Percentiles rank a stretch among this genome's conserved stretches.
Conservation (phyloP, 1,140 invertebrate species). For the Bombyx mori region ASM3026992v2 NC_085127.1:9460001-9460500, state of each 20-base stretch:
- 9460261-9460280: slow-evolving; percentile 8
- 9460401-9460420: too few relatives aligned
- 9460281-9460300: slow-evolving; percentile 22
- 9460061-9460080: slow-evolving; percentile 46
- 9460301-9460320: slow-evolving; percentile 21
- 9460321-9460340: slow-evolving; percentile 16
- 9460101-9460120: slow-evolving; percentile 10
- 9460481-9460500: too few relatives aligned
- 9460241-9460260: not conserved
- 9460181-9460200: not conserved
- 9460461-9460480: too few relatives aligned
- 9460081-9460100: slow-evolving; percentile 31
- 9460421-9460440: too few relatives aligned
- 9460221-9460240: not conserved
- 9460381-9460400: too few relatives aligned
- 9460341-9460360: slow-evolving; percentile 17
- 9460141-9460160: slow-evolving; percentile 13
- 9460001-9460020: slow-evolving; percentile 68
- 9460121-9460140: slow-evolving; percentile 16
- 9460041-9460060: slow-evolving; percentile 66
- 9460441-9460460: too few relatives aligned
- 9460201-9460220: not conserved
- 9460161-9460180: not conserved
- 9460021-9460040: slow-evolving; percentile 63
- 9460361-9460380: slow-evolving; percentile 5